A percentile compares a stretch with the other conserved stretches of the same genome.
These are phyloP conservation scores for Xiphophorus hellerii DNA, from an alignment of 2,113 vertebrate genomes.

Conservation along the genomic window DNA sequence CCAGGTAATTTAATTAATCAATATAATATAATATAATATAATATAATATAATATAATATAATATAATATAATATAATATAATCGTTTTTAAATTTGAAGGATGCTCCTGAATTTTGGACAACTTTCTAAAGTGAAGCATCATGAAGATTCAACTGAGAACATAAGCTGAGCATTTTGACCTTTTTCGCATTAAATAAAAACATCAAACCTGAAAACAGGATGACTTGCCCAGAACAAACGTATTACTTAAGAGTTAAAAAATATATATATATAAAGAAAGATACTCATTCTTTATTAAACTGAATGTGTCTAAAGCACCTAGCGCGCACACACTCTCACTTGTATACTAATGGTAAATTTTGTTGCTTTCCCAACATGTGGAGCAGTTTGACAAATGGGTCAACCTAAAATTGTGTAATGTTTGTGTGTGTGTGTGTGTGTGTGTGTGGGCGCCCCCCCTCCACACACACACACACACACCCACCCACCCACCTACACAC, in stretches of 20 bases:
- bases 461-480: not conserved
- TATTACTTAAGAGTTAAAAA: not conserved
- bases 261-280: not conserved
- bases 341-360: too few relatives aligned
- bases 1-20: too few relatives aligned
- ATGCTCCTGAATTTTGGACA: too few relatives aligned
- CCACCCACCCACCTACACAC: too few relatives aligned
- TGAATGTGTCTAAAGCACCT: too few relatives aligned
- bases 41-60: slow-evolving; percentile 47
- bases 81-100: not conserved
- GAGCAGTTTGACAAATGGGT: not conserved
- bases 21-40: slow-evolving; percentile 23
- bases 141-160: not conserved
- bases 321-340: too few relatives aligned
- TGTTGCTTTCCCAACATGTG: too few relatives aligned
- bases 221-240: not conserved
- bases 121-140: not conserved
- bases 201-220: not conserved
- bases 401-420: not conserved
- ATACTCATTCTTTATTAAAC: not conserved
- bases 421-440: too few relatives aligned
- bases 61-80: slow-evolving; percentile 19
- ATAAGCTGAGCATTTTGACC: not conserved
- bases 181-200: not conserved
- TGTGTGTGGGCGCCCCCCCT: not conserved